Percentiles rank a stretch among this genome's conserved stretches.
phyloP scores from a whole-genome alignment of 2,113 vertebrate genomes.

The Podarcis muralis region DNA sequence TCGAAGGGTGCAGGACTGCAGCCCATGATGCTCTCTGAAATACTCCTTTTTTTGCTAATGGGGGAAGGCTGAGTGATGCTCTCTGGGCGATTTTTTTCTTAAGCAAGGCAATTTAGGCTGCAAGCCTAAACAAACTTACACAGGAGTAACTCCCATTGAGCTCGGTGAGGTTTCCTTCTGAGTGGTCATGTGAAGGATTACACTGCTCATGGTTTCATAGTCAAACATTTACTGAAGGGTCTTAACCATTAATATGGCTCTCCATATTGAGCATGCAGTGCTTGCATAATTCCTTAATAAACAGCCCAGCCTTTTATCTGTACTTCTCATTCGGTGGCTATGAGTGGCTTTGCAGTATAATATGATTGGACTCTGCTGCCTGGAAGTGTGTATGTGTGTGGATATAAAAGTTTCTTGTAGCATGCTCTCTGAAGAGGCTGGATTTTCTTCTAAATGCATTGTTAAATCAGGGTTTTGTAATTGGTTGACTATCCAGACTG shows the following conservation, averaged over 20 bases:
- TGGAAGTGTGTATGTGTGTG: not conserved
- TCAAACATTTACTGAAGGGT: not conserved
- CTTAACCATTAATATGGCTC: not conserved
- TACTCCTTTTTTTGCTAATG: not conserved
- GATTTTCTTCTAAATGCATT: not conserved
- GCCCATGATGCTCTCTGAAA: not conserved
- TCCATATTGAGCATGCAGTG: not conserved
- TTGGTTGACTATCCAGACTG: not conserved
- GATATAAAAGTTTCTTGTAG: not conserved
- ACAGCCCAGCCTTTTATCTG: not conserved
- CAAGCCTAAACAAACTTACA: too few relatives aligned
- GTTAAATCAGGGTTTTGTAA: not conserved
- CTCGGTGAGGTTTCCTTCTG: too few relatives aligned
- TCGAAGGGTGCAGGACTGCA: not conserved
- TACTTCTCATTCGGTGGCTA: not conserved
- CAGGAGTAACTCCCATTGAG: too few relatives aligned
- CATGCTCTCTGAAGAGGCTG: not conserved
- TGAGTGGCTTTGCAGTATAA: not conserved
- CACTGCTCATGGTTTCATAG: not conserved
- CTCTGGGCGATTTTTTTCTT: not conserved
- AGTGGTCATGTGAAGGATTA: too few relatives aligned
- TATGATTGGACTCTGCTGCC: not conserved
- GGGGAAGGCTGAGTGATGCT: not conserved
- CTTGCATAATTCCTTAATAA: not conserved
- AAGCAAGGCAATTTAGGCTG: not conserved